Conservation (phyloP, 2,888 invertebrate genomes). For the Dromius quadrimaculatus region DNA sequence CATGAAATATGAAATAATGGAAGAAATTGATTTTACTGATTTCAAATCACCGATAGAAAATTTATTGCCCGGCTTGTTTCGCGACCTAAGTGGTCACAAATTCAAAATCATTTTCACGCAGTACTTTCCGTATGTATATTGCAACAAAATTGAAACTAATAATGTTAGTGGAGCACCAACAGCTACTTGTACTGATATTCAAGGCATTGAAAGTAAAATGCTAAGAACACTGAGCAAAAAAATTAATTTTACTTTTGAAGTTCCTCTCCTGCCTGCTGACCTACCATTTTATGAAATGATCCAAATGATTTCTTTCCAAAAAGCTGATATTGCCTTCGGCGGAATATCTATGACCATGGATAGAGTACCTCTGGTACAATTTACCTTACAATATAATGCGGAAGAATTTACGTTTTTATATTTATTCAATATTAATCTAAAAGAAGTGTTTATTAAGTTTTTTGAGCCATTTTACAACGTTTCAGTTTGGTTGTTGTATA, state of each 20-base stretch:
- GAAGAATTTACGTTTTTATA: slow-evolving; percentile 54
- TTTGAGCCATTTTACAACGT: slow-evolving; percentile 52
- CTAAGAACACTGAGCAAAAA: slow-evolving; percentile 27
- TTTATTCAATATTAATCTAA: slow-evolving; percentile 36
- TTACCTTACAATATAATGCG: slow-evolving; percentile 50
- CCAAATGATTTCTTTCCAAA: not conserved
- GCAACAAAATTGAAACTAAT: not conserved
- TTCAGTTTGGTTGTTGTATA: slow-evolving; percentile 34
- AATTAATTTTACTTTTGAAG: slow-evolving; percentile 41
- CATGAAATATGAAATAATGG: slow-evolving; percentile 29
- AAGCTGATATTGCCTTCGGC: slow-evolving; percentile 39
- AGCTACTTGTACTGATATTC: slow-evolving; percentile 9
- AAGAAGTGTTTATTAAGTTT: slow-evolving; percentile 49
- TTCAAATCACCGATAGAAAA: not conserved
- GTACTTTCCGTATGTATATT: slow-evolving; percentile 35
- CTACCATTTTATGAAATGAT: slow-evolving; percentile 23
- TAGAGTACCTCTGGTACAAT: slow-evolving; percentile 43
- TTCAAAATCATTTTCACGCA: slow-evolving; percentile 23
- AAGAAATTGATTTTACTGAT: slow-evolving; percentile 26
- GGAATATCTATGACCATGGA: slow-evolving; percentile 50
- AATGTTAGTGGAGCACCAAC: not conserved
- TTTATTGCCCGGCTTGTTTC: slow-evolving; percentile 26
- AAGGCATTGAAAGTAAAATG: slow-evolving; percentile 41
- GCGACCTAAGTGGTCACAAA: slow-evolving; percentile 28
- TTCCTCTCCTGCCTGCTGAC: slow-evolving; percentile 1